These are phyloP conservation scores for Gambusia yucatana DNA, from an alignment of 2,797 vertebrate species.

Conservation along the genomic window DNA sequence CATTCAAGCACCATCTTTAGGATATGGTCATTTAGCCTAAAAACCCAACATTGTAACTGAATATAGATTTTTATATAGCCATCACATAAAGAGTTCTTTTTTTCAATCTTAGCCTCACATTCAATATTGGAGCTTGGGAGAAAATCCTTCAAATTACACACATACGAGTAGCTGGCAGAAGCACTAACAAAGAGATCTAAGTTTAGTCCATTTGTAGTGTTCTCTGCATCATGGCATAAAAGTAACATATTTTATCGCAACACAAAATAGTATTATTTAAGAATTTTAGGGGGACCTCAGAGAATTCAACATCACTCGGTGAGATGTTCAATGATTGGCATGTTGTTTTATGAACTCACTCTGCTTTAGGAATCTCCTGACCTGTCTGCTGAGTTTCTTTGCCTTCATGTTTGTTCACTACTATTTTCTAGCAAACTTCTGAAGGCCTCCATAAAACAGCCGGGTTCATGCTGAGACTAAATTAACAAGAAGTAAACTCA, in stretches of 20 bases:
- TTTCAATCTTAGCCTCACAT: not conserved
- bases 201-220: not conserved
- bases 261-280: not conserved
- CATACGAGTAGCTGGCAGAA: not conserved
- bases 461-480: not conserved
- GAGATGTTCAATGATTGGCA: not conserved
- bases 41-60: not conserved
- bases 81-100: not conserved
- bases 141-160: not conserved
- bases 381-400: not conserved
- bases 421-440: not conserved
- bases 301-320: not conserved
- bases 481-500: not conserved
- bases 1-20: not conserved
- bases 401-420: not conserved
- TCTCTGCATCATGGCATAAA: not conserved
- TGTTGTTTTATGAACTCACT: not conserved
- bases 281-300: not conserved
- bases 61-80: not conserved
- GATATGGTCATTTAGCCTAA: not conserved
- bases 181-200: not conserved
- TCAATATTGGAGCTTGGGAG: not conserved
- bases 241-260: not conserved
- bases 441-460: not conserved
- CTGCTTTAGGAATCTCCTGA: too few relatives aligned